Base-by-base conservation (phyloP, 35 echinoderm and acorn worm species). In the Ophiothrix spiculata region DNA sequence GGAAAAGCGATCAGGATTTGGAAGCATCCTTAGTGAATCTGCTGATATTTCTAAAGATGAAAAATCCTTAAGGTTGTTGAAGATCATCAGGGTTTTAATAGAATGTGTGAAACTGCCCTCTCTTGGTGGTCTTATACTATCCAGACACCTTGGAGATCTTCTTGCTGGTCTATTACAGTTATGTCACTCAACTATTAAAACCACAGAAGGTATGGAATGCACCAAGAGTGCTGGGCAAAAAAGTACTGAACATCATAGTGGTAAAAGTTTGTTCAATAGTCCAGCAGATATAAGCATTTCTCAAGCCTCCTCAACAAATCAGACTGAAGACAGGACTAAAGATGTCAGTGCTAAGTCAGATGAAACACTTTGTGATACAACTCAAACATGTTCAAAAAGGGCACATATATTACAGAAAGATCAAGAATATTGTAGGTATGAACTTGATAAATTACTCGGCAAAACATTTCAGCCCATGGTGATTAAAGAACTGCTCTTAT, bases 111-210 rank as follows among this genome's bases (percentile, higher is more conserved):
- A 90, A 36, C 81, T 85, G 79, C 81, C 89, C 4, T 83, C 85
- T 78, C 77, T 99, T 14, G 89, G 89, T 83, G 89, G 86, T 16
- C 33, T 99, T 8, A 91, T 99, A 73, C 78, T 99, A 0, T 86
- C 96, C 1, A 94, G 89, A 80, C 89, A 93, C 77, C 39, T 99
- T 16, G 89, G 86, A 45, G 96, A 99, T 64, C 36, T 99, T 1
- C 46, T 99, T 40, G 90, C 96, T 81, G 35, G 79, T 46, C 79
- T 94, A 29, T 49, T 99, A 25, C 69, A 82, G 79, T 39, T 88
- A 6, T 88, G 76, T 80, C 54, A 88, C 36, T 80, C 56, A 38
- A n/a, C n/a, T n/a, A n/a, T n/a, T n/a, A n/a, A n/a, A n/a, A n/a
- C n/a, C n/a, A n/a, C n/a, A n/a, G n/a, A n/a, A n/a, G n/a, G n/a